These are phyloP conservation scores for Ypsolopha scabrella DNA, from an alignment of 2,888 invertebrate genomes.

Conservation along the genomic window DNA sequence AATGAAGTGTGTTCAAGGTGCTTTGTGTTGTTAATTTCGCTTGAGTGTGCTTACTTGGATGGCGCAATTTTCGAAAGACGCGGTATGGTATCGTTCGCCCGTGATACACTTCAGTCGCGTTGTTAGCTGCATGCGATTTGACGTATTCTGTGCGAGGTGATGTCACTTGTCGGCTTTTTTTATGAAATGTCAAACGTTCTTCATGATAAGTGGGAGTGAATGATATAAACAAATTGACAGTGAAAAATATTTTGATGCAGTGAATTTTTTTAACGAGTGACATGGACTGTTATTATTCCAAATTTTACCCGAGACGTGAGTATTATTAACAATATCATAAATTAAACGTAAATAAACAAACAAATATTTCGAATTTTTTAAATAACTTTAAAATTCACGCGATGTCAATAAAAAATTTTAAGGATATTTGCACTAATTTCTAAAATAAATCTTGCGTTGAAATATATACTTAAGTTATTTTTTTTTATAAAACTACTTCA, in stretches of 20 bases:
- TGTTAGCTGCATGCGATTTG: conserved; percentile 70
- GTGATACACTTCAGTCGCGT: conserved; percentile 72
- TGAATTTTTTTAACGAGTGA: conserved; percentile 47
- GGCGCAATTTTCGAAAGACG: conserved; percentile 74
- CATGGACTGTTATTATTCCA: conserved; percentile 70
- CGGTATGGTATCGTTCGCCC: conserved; percentile 69
- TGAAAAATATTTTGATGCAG: conserved; percentile 54
- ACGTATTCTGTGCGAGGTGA: conserved; percentile 68
- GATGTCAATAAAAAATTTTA: too few species aligned
- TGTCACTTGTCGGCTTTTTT: conserved; percentile 67
- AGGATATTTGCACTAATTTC: too few species aligned
- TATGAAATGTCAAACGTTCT: conserved; percentile 67
- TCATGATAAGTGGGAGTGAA: conserved; percentile 60
- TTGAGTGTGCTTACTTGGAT: conserved; percentile 67
- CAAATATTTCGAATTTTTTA: neutral
- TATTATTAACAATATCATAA: conserved; percentile 38
- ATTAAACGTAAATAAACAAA: neutral
- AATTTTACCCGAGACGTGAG: conserved; percentile 69
- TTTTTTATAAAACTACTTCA: too few species aligned
- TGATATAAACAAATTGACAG: conserved; percentile 59
- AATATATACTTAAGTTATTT: too few species aligned
- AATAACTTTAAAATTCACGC: too few species aligned
- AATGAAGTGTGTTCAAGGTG: conserved; percentile 67
- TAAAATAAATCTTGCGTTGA: too few species aligned
- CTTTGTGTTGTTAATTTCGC: conserved; percentile 68